Evolutionary conservation across 2,797 vertebrate genomes (phyloP).

Genomic region (Sparidentex hasta): DNA sequence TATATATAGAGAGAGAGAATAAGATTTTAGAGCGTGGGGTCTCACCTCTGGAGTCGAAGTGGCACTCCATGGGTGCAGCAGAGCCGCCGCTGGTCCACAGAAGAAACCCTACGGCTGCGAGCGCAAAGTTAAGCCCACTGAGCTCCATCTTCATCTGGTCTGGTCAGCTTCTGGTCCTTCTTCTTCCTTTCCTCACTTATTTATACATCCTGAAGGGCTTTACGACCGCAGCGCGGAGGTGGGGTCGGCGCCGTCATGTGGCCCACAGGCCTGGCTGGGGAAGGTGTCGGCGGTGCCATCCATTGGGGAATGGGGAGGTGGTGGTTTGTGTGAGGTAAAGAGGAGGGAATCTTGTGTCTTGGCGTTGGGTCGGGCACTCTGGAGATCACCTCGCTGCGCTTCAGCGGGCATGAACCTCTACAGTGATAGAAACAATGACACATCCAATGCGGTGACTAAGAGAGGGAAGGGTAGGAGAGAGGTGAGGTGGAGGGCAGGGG

Average conservation of each 20-base stretch:
- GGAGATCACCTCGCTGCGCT: slow-evolving; percentile 91
- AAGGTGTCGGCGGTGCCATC: slow-evolving; percentile 77
- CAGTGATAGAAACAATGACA: slow-evolving; percentile 92
- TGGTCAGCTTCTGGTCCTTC: slow-evolving; percentile 46
- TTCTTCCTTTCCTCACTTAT: slow-evolving; percentile 70
- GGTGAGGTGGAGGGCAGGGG: slow-evolving; percentile 62
- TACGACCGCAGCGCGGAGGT: slow-evolving; percentile 76
- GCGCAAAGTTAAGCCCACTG: slow-evolving; percentile 58
- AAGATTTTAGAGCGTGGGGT: not conserved
- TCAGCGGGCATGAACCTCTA: slow-evolving; percentile 91
- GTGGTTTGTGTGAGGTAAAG: slow-evolving; percentile 38
- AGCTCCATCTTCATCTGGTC: slow-evolving; percentile 75
- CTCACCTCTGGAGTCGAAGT: slow-evolving; percentile 87
- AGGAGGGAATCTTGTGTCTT: slow-evolving; percentile 80
- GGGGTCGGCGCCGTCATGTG: slow-evolving; percentile 76
- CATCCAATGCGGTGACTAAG: slow-evolving; percentile 85
- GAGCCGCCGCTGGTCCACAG: slow-evolving; percentile 73
- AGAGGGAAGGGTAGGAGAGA: slow-evolving; percentile 67
- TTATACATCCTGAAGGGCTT: slow-evolving; percentile 83
- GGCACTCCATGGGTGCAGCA: slow-evolving; percentile 83
- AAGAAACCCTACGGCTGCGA: slow-evolving; percentile 67
- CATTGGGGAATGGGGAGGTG: slow-evolving; percentile 67
- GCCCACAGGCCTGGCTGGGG: slow-evolving; percentile 65
- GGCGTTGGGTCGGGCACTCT: slow-evolving; percentile 87
- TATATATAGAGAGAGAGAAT: too few species aligned